Conservation (phyloP, 2,797 vertebrate genomes). For the Chlorospingus semifuscus region DNA sequence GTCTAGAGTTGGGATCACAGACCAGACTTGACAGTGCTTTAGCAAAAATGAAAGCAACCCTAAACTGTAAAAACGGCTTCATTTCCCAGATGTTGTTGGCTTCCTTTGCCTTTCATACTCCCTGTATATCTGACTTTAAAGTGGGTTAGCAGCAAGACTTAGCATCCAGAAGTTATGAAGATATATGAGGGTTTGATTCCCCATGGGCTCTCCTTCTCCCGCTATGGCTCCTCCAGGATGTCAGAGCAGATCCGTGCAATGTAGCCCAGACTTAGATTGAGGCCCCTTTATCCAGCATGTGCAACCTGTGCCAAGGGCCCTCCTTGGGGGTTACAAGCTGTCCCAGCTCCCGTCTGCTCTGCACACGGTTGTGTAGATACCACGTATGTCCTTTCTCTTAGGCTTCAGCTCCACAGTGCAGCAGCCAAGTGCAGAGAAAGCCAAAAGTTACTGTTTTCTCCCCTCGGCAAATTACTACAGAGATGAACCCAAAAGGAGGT, state of each 20-base stretch:
- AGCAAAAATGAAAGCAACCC: background rate
- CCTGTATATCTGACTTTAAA: background rate
- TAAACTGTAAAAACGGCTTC: background rate
- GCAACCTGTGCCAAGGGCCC: accelerated
- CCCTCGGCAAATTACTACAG: background rate
- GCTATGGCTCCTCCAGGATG: background rate
- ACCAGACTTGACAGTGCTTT: background rate
- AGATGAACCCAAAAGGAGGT: background rate
- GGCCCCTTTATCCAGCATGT: background rate
- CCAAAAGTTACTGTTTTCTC: background rate
- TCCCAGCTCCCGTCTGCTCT: background rate
- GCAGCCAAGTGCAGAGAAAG: background rate
- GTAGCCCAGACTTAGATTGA: background rate
- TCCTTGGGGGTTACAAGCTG: background rate
- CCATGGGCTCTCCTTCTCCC: background rate
- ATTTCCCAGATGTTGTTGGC: background rate
- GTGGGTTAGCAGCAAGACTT: background rate
- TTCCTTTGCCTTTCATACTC: background rate
- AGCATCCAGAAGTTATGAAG: background rate
- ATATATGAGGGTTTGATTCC: background rate
- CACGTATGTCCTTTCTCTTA: background rate
- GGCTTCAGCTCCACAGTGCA: background rate
- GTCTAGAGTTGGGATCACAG: background rate
- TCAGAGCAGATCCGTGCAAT: background rate
- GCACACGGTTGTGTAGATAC: background rate